Percentiles rank a stretch among this genome's conserved stretches.
These are phyloP conservation scores for Saguinus midas DNA, from an alignment of 2,113 vertebrate genomes.

Conservation along the genomic window DNA sequence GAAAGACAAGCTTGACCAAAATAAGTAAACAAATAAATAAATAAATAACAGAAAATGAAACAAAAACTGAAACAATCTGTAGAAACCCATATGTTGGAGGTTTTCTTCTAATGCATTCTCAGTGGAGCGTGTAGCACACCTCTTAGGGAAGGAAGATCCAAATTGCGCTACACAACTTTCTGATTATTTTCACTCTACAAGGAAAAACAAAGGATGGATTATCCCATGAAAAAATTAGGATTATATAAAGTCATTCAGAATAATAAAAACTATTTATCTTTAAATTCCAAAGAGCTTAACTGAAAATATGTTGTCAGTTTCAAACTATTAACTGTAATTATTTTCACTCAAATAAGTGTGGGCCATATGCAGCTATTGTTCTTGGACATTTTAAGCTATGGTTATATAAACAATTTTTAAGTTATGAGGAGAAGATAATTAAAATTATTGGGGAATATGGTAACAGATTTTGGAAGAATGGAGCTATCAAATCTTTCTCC, in stretches of 20 bases:
- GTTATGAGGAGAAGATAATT: neutral
- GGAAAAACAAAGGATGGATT: neutral
- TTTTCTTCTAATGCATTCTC: neutral
- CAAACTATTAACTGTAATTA: neutral
- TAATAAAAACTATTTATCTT: neutral
- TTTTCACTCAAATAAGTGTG: neutral
- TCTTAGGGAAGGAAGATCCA: neutral
- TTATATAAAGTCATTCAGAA: neutral
- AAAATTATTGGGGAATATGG: neutral
- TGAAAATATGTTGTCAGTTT: slow-evolving; percentile 7
- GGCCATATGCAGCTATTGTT: neutral
- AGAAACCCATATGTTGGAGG: neutral
- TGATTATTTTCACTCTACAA: neutral
- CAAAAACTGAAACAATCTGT: neutral
- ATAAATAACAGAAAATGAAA: neutral
- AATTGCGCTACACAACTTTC: neutral
- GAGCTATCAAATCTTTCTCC: neutral
- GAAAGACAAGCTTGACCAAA: neutral
- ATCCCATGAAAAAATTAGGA: neutral
- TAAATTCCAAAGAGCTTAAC: neutral
- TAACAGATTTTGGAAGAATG: neutral
- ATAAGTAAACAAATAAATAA: neutral
- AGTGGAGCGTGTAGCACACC: fast-evolving
- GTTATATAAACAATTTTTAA: neutral
- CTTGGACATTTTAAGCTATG: neutral